Conservation (phyloP, 2,113 vertebrate species). For the Ornithorhynchus anatinus region DNA sequence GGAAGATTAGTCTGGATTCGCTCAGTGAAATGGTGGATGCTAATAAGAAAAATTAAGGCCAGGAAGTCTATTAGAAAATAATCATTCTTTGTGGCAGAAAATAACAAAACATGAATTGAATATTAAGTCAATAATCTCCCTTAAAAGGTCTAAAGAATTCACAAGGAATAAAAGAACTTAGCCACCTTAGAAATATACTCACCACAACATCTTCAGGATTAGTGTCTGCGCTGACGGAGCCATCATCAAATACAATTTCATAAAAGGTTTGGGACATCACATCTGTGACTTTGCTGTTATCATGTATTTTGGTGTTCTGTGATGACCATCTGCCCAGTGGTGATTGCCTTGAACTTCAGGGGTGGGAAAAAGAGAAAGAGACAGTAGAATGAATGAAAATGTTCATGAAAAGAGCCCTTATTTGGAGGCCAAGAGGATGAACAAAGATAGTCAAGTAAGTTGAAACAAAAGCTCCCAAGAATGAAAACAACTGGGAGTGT, state of each 20-base stretch:
- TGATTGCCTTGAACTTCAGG: slow-evolving; percentile 82
- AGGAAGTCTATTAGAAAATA: slow-evolving; percentile 43
- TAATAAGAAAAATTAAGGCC: slow-evolving; percentile 45
- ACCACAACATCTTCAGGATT: slow-evolving; percentile 97
- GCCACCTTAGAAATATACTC: slow-evolving; percentile 56
- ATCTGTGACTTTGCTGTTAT: slow-evolving; percentile 86
- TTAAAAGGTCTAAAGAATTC: slow-evolving; percentile 13
- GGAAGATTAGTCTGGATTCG: slow-evolving; percentile 39
- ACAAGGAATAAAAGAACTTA: not conserved
- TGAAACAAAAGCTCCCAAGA: slow-evolving; percentile 6
- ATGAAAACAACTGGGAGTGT: too few species aligned
- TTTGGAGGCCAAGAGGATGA: not conserved
- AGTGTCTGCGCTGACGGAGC: slow-evolving; percentile 93
- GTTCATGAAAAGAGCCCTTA: not conserved
- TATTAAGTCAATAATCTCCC: slow-evolving; percentile 12
- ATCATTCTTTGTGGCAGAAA: slow-evolving; percentile 5
- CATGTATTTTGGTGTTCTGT: slow-evolving; percentile 92
- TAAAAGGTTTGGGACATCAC: slow-evolving; percentile 92
- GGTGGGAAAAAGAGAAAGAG: not conserved
- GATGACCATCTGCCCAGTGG: slow-evolving; percentile 91
- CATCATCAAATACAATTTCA: slow-evolving; percentile 95
- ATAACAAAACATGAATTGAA: slow-evolving; percentile 36
- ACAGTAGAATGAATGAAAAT: too few species aligned
- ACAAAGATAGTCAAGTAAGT: not conserved
- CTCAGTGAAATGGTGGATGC: slow-evolving; percentile 40